Evolutionary conservation across 1,140 invertebrate species (phyloP).

Genomic region (Metaphire vulgaris): DNA sequence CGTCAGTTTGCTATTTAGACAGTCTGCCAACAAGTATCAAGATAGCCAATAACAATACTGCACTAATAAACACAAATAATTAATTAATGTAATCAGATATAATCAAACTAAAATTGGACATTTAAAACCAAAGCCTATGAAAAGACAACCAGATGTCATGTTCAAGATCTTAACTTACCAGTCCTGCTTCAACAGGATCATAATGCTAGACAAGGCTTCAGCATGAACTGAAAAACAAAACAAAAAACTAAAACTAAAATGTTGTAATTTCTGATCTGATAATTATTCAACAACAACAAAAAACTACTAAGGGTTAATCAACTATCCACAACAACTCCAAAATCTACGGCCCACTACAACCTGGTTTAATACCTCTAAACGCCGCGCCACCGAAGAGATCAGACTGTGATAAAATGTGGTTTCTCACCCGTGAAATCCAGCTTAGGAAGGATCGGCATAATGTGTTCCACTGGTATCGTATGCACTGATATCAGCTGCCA

Average conservation of each 20-base stretch:
- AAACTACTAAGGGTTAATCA: too few relatives aligned
- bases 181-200: conserved; percentile 84
- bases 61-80: neutral
- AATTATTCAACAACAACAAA: too few relatives aligned
- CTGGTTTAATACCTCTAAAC: too few relatives aligned
- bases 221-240: conserved; percentile 63
- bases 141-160: neutral
- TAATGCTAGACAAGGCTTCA: conserved; percentile 82
- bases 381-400: too few relatives aligned
- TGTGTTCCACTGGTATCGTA: conserved; percentile 79
- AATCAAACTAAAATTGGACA: neutral
- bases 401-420: too few relatives aligned
- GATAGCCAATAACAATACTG: too few relatives aligned
- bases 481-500: conserved; percentile 92
- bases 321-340: too few relatives aligned
- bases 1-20: too few relatives aligned
- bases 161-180: conserved; percentile 56
- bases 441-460: conserved; percentile 80
- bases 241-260: too few relatives aligned
- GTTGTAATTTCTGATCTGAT: too few relatives aligned
- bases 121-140: neutral
- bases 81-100: conserved; percentile 11
- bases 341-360: too few relatives aligned
- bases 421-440: conserved; percentile 62
- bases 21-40: too few relatives aligned